A percentile compares a stretch with the other conserved stretches of the same genome.
Conservation (phyloP, 2,888 invertebrate genomes). For the Hirtodrosophila histrioides region DNA sequence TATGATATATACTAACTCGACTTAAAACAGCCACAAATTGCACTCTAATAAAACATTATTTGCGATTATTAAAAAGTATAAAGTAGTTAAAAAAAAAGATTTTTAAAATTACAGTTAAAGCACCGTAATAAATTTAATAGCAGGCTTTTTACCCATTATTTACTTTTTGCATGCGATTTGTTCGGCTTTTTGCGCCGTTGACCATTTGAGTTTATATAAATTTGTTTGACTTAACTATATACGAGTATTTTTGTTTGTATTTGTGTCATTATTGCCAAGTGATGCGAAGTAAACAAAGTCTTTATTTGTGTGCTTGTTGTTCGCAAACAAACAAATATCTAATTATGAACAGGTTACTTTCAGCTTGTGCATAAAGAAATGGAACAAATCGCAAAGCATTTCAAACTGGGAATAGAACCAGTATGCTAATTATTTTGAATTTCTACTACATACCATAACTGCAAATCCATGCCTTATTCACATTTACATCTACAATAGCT, state of each 20-base stretch:
- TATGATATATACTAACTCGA: conserved; percentile 10
- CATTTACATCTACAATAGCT: conserved; percentile 17
- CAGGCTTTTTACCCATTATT: conserved; percentile 8
- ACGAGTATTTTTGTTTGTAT: conserved; percentile 14
- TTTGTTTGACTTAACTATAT: conserved; percentile 5
- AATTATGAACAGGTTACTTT: conserved; percentile 27
- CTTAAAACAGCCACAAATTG: conserved; percentile 33
- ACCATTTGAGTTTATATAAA: conserved; percentile 28
- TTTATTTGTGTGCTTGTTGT: conserved; percentile 11
- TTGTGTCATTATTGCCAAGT: conserved; percentile 39
- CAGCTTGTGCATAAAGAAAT: conserved; percentile 13
- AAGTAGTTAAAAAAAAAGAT: conserved; percentile 16
- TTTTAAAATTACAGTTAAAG: conserved; percentile 15
- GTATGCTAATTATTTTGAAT: neutral
- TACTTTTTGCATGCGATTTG: conserved; percentile 3
- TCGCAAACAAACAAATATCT: conserved; percentile 20
- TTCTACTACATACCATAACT: conserved; percentile 2
- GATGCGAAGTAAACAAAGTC: conserved; percentile 33
- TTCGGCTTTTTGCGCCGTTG: conserved; percentile 6
- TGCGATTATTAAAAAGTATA: conserved; percentile 14
- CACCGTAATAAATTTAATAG: conserved; percentile 28
- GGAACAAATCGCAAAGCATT: conserved; percentile 20
- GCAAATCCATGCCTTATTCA: conserved; percentile 3
- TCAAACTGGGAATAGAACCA: conserved; percentile 18
- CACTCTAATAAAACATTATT: conserved; percentile 33